Base-by-base conservation (phyloP, 2,113 vertebrate genomes). In the Aix galericulata region DNA sequence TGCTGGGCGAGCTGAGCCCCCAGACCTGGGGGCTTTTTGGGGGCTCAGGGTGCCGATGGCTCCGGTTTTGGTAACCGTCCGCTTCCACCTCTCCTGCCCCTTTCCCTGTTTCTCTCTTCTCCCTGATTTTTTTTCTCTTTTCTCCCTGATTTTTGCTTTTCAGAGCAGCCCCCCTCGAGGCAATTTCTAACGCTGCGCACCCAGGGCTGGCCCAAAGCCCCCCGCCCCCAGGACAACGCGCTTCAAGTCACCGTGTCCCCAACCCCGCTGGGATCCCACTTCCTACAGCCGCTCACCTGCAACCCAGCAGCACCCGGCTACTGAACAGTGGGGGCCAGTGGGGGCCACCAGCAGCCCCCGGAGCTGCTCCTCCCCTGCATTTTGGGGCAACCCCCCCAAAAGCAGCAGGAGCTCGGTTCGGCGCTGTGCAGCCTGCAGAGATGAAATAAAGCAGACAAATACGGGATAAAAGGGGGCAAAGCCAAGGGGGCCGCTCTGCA, bases 151-250 rank as follows among this genome's bases (percentile, higher is more conserved):
- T n/a, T 22, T 64, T 62, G 89, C 95, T 97, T 97, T 96, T 95
- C 86, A 97, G 96, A 97, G 94, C 95, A 93, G 93, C 91, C 95
- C 94, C 95, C 94, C 96, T 96, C 95, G 69, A 94, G 94, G 94
- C 96, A 81, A 94, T 96, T 96, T 96, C 95, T 96, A 97, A 96
- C 96, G 48, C 48, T 11, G 48, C 46, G 9, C 21, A 22, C 46
- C n/a, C 48, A 32, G 40, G 21, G 17, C 12, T 31, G 31, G 10
- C 38, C 14, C 11, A 17, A 36, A 40, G 38, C 50, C 66, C 75
- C 29, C 2, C 5, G n/a, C 62, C 72, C 76, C 62, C 31, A 23
- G 36, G 73, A 82, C 96, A 96, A 97, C 91, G 92, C 95, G 96
- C 94, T 97, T 97, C 93, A 93, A 87, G 95, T 96, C 62, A 53